Conservation (phyloP, 2,888 invertebrate genomes). For the Parascotia fuliginaria region DNA sequence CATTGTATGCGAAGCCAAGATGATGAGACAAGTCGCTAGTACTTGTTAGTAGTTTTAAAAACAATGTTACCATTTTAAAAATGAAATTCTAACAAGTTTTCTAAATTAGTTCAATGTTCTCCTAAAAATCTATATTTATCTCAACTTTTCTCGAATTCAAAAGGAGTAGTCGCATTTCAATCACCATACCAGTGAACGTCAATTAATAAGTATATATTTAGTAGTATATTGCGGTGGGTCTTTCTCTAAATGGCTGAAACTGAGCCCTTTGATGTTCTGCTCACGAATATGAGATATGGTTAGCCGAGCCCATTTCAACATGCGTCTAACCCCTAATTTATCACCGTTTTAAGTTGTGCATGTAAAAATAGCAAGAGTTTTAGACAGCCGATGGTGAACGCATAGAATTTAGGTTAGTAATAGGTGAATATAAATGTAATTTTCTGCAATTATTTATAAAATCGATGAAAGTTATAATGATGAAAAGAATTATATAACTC, state of each 20-base stretch:
- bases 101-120: conserved; percentile 40
- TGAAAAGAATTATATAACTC: too few species aligned
- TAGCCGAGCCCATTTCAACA: conserved; percentile 45
- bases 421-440: too few species aligned
- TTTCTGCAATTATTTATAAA: too few species aligned
- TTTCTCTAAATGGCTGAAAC: conserved; percentile 50
- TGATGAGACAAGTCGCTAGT: too few species aligned
- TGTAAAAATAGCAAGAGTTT: conserved; percentile 37
- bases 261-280: conserved; percentile 62
- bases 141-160: conserved; percentile 51
- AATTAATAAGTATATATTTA: conserved; percentile 66
- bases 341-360: conserved; percentile 50
- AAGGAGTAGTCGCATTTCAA: conserved; percentile 65
- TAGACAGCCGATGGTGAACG: not conserved
- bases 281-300: conserved; percentile 58
- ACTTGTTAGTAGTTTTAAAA: too few species aligned
- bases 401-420: too few species aligned
- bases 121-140: conserved; percentile 45
- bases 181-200: conserved; percentile 58
- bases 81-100: too few species aligned
- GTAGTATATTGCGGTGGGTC: conserved; percentile 43
- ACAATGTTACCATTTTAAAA: too few species aligned
- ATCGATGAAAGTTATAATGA: too few species aligned
- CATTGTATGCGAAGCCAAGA: too few species aligned
- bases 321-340: conserved; percentile 45